These are phyloP conservation scores for Erpetoichthys calabaricus DNA, from an alignment of 2,797 vertebrate species.

Conservation along the genomic window DNA sequence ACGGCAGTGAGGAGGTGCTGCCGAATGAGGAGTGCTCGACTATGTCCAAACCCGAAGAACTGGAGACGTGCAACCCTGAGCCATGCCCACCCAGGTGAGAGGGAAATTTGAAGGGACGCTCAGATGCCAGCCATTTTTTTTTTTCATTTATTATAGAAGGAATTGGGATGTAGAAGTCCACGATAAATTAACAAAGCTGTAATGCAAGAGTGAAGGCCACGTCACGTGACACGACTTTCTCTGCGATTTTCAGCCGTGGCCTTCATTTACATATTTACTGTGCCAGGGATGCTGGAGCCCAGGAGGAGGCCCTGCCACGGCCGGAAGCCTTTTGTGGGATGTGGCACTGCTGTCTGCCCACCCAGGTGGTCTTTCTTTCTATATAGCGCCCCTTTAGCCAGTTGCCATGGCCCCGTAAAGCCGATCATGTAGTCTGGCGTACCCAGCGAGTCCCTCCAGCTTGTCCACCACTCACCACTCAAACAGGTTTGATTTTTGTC, in stretches of 20 bases:
- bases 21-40: conserved; percentile 41
- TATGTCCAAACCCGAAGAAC: conserved; percentile 41
- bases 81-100: conserved; percentile 58
- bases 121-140: no score
- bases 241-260: background rate
- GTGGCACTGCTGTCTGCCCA: conserved; percentile 5
- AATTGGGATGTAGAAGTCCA: no score
- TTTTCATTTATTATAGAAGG: no score
- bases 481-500: no score
- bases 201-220: no score
- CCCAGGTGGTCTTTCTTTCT: conserved; percentile 7
- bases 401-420: no score
- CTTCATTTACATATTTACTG: conserved; percentile 2
- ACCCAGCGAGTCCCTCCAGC: no score
- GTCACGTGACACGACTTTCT: no score
- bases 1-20: conserved; percentile 34
- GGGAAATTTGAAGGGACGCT: background rate
- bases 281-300: background rate
- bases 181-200: no score
- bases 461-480: no score
- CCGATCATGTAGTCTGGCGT: no score
- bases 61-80: conserved; percentile 54
- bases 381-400: no score
- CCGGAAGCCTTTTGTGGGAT: conserved; percentile 2
- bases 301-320: conserved; percentile 3